phyloP scores from a whole-genome alignment of 2,888 invertebrate genomes.

The Ichneumon xanthorius region DNA sequence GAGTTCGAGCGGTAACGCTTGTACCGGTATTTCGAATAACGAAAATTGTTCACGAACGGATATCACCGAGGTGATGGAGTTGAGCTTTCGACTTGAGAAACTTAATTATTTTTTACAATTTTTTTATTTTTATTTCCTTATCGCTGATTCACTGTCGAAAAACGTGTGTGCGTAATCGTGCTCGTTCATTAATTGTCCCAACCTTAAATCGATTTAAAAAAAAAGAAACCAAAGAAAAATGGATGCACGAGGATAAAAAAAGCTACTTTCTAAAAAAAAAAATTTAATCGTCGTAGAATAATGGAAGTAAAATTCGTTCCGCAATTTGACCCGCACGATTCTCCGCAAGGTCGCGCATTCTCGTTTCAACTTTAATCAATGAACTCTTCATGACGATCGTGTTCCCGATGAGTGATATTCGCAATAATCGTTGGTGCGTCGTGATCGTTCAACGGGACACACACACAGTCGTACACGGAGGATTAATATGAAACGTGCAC shows the following conservation, averaged over 20 bases:
- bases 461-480: conserved; percentile 52
- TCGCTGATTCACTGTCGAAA: conserved; percentile 22
- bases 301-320: conserved; percentile 9
- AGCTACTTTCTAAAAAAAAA: conserved; percentile 16
- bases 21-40: conserved; percentile 53
- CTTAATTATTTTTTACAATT: background rate
- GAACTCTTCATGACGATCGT: conserved; percentile 47
- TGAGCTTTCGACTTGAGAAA: conserved; percentile 16
- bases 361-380: conserved; percentile 38
- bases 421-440: conserved; percentile 59
- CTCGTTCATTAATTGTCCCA: conserved; percentile 31
- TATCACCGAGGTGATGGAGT: conserved; percentile 56
- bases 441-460: conserved; percentile 61
- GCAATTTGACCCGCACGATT: conserved; percentile 6
- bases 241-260: conserved; percentile 56
- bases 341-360: conserved; percentile 21
- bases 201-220: conserved; percentile 38
- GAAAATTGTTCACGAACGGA: conserved; percentile 53
- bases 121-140: background rate
- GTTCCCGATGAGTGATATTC: conserved; percentile 56
- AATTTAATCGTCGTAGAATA: background rate
- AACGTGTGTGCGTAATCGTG: conserved; percentile 57
- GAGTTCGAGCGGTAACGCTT: conserved; percentile 59
- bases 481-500: conserved; percentile 66
- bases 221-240: conserved; percentile 16